A percentile compares a stretch with the other conserved stretches of the same genome.
phyloP scores from a whole-genome alignment of 2,888 invertebrate genomes.

The Capitulum mitella region DNA sequence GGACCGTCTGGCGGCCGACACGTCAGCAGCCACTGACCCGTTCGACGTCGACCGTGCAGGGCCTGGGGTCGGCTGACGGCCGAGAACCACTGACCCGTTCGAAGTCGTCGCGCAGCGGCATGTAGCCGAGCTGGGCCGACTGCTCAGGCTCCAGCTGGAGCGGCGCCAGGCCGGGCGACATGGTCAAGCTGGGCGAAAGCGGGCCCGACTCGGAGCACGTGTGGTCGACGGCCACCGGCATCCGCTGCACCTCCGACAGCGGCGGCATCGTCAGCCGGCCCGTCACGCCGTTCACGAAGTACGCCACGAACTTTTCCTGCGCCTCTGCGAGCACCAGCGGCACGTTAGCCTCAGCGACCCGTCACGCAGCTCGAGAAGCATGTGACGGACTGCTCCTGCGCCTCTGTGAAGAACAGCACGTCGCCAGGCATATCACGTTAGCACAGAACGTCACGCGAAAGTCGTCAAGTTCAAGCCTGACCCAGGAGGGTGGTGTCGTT shows the following conservation, averaged over 20 bases:
- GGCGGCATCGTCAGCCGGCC: slow-evolving; percentile 10
- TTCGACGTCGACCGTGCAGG: no score
- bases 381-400: neutral
- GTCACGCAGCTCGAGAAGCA: no score
- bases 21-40: no score
- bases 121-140: slow-evolving; percentile 80
- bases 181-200: slow-evolving; percentile 62
- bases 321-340: neutral
- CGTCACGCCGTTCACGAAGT: slow-evolving; percentile 21
- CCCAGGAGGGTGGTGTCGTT: no score
- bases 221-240: slow-evolving; percentile 35
- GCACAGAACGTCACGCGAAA: slow-evolving; percentile 9
- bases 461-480: neutral
- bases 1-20: no score
- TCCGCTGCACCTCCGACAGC: slow-evolving; percentile 48
- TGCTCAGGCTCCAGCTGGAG: slow-evolving; percentile 75
- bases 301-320: slow-evolving; percentile 9
- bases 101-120: slow-evolving; percentile 93
- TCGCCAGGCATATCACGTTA: no score
- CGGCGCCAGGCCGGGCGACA: slow-evolving; percentile 64
- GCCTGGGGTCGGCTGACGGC: no score
- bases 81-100: no score
- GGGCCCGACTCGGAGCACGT: slow-evolving; percentile 49
- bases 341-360: no score
- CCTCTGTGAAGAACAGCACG: slow-evolving; percentile 58